Conservation (phyloP, 2,888 invertebrate species). For the Zygogramma bicolorata region DNA sequence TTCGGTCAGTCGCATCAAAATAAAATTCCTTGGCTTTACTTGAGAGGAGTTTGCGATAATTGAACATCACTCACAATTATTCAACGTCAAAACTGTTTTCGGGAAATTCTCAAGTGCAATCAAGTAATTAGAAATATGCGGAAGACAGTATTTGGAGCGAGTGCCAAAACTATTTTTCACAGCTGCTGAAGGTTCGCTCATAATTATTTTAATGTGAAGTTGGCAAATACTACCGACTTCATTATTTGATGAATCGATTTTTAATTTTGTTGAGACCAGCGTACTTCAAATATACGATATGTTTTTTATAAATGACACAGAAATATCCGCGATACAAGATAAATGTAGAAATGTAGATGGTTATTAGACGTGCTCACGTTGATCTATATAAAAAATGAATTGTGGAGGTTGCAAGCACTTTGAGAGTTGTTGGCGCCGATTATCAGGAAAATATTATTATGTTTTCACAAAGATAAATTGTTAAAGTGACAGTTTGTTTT, state of each 20-base stretch:
- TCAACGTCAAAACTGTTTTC: conserved; percentile 19
- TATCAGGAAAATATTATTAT: not conserved
- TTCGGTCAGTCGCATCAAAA: no score
- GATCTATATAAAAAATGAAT: not conserved
- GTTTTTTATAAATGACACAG: not conserved
- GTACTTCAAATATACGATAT: not conserved
- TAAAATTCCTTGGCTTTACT: no score
- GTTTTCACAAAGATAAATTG: not conserved
- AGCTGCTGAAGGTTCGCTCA: not conserved
- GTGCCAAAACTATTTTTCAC: not conserved
- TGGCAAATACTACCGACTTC: not conserved
- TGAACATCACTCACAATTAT: conserved; percentile 8
- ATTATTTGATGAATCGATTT: not conserved
- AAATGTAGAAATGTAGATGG: no score
- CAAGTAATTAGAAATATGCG: not conserved
- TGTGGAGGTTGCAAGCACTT: not conserved
- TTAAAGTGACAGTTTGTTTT: conserved; percentile 1
- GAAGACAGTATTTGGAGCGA: not conserved
- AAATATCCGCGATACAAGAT: not conserved
- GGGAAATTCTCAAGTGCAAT: not conserved
- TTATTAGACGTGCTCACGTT: not conserved
- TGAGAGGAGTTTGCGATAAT: no score
- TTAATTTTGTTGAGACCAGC: not conserved
- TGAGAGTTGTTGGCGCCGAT: not conserved
- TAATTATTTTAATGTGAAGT: not conserved